A percentile compares a stretch with the other conserved stretches of the same genome.
phyloP scores from a whole-genome alignment of 1,140 invertebrate species.

The Pseudobourletiella spinata region DNA sequence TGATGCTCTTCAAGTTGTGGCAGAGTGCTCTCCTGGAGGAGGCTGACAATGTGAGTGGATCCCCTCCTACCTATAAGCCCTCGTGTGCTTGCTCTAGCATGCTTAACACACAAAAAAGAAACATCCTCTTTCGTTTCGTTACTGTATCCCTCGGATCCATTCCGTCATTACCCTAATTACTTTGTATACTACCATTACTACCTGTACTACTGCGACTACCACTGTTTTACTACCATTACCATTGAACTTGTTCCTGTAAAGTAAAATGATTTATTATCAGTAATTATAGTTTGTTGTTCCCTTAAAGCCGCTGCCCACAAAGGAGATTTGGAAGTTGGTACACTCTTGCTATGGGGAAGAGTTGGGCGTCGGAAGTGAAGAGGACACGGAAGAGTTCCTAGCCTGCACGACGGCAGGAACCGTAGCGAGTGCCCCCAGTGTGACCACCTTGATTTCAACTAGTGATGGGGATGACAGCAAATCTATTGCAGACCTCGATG shows the following conservation, averaged over 20 bases:
- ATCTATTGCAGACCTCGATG: slow-evolving; percentile 16
- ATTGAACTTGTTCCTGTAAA: too few relatives aligned
- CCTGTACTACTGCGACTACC: too few relatives aligned
- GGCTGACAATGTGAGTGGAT: slow-evolving; percentile 41
- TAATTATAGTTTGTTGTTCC: too few relatives aligned
- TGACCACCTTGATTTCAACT: slow-evolving; percentile 20
- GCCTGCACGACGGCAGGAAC: slow-evolving; percentile 12
- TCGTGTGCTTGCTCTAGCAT: background rate
- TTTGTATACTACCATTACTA: too few relatives aligned
- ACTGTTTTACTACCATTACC: too few relatives aligned
- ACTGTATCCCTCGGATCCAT: too few relatives aligned
- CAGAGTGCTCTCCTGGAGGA: slow-evolving; percentile 88
- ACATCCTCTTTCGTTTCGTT: too few relatives aligned
- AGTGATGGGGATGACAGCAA: slow-evolving; percentile 24
- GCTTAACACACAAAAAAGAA: too few relatives aligned
- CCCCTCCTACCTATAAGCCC: background rate
- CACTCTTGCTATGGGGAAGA: slow-evolving; percentile 87
- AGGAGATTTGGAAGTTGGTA: slow-evolving; percentile 85
- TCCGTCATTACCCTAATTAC: background rate
- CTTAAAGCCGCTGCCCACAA: slow-evolving; percentile 68
- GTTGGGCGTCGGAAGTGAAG: slow-evolving; percentile 81
- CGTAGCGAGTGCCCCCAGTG: slow-evolving; percentile 15
- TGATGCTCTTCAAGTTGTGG: slow-evolving; percentile 92
- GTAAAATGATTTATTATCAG: too few relatives aligned
- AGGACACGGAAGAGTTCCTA: slow-evolving; percentile 64